Base-by-base conservation (phyloP, 1,140 invertebrate genomes). In the Episyrphus balteatus region DNA sequence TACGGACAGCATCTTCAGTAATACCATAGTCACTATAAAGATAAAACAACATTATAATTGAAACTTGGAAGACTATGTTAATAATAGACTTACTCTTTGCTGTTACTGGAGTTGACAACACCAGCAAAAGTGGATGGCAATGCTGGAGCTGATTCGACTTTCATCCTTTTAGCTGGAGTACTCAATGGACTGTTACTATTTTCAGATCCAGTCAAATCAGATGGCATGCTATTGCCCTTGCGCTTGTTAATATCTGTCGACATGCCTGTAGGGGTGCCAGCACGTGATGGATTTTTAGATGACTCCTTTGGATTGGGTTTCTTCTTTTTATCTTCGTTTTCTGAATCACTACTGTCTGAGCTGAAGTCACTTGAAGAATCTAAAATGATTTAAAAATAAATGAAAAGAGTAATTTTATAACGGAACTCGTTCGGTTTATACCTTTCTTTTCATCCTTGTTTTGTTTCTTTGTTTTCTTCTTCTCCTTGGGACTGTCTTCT, bases 1-100 rank as follows among this genome's bases (percentile, higher is more conserved):
- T 76, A 15, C 91, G 74, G 6, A 98, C 91, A 1, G 90, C 85
- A 55, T 97, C 93, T 69, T 98, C 93, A 3, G 88, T 91, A 14
- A 95, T 90, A 17, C 90, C 90, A 55, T 88, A 90, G 58, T 88
- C 83, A 61, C 84, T 90, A 49, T 48, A 56, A 58, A 10, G 19
- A 47, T 3, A 40, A 18, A 12, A 46, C 46, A 47, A 39, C 9
- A 8, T 30, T 17, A 26, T 2, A 46, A 7, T 3, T n/a, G 36
- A 37, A n/a, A 17, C 21, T 8, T 26, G 8, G 8, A 26, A 26
- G 8, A 26, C 8, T 5, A 26, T 5, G 21, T 5, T 3, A 26
- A 26, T 26, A 26, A 26, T 5, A 3, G 3, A 55, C 65, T 50
- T 48, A 68, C 65, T 68, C 65, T 14, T 61, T 59, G 58, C 61